These are phyloP conservation scores for Lycodopsis pacificus DNA, from an alignment of 2,797 vertebrate species.

Conservation along the genomic window DNA sequence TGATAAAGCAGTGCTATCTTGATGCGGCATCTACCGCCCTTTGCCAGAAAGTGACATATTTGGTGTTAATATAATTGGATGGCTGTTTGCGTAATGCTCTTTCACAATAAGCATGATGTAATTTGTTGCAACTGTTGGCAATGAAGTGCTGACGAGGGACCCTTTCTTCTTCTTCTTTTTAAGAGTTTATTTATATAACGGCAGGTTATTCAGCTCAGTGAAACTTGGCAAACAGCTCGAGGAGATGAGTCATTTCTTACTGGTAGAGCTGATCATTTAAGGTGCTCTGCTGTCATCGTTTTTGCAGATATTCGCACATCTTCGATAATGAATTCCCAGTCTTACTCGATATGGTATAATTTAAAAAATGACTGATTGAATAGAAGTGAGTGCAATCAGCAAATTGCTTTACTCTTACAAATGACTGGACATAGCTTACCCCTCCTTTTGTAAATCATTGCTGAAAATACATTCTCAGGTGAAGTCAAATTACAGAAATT, in stretches of 20 bases:
- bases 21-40: conserved; percentile 28
- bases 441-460: conserved; percentile 18
- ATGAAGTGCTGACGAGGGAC: conserved; percentile 60
- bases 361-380: conserved; percentile 46
- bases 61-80: conserved; percentile 81
- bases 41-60: conserved; percentile 65
- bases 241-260: conserved; percentile 60
- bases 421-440: conserved; percentile 31
- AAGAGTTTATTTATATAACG: conserved; percentile 53
- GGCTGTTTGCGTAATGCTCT: conserved; percentile 69
- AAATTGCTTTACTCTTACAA: conserved; percentile 49
- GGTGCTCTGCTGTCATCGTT: conserved; percentile 18
- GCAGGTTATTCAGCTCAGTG: conserved; percentile 39
- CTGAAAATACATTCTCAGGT: conserved; percentile 55
- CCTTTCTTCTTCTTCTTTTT: conserved; percentile 34
- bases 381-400: conserved; percentile 63
- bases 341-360: conserved; percentile 13
- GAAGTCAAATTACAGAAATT: conserved; percentile 60
- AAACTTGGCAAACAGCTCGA: conserved; percentile 57
- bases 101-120: conserved; percentile 70
- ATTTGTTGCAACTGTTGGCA: conserved; percentile 66
- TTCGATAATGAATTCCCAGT: conserved; percentile 51
- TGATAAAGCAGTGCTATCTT: conserved; percentile 54
- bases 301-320: conserved; percentile 39
- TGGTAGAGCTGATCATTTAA: conserved; percentile 51